Percentiles rank a stretch among this genome's conserved stretches.
These are phyloP conservation scores for Chrysocyon brachyurus DNA, from an alignment of 2,797 vertebrate genomes.

Conservation along the genomic window DNA sequence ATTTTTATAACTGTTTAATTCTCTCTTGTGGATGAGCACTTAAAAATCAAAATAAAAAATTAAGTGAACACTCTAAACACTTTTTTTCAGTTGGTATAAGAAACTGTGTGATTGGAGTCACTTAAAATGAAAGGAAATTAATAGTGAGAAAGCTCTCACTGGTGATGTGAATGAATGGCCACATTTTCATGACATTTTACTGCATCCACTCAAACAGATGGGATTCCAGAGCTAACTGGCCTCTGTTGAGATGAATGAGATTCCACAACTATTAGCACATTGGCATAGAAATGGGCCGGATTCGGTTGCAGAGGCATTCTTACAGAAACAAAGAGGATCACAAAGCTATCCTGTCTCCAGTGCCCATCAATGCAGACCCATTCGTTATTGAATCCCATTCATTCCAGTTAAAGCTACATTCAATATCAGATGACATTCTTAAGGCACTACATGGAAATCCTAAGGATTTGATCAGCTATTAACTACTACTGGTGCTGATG, in stretches of 20 bases:
- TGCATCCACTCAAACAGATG: constrained; percentile 81
- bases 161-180: constrained; percentile 66
- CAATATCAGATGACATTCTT: constrained; percentile 61
- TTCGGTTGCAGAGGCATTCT: constrained; percentile 79
- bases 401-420: constrained; percentile 75
- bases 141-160: constrained; percentile 69
- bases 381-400: constrained; percentile 76
- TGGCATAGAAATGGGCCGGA: constrained; percentile 80
- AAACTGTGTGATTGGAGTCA: constrained; percentile 45
- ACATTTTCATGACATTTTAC: constrained; percentile 80
- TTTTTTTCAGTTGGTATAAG: background rate
- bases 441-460: constrained; percentile 65
- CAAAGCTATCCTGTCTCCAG: constrained; percentile 78
- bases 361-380: constrained; percentile 70
- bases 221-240: constrained; percentile 80
- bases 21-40: constrained; percentile 47
- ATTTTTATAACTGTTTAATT: constrained; percentile 43
- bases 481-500: constrained; percentile 72
- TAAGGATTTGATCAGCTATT: constrained; percentile 74
- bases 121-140: constrained; percentile 73
- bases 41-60: constrained; percentile 67
- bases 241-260: constrained; percentile 84
- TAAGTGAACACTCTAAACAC: constrained; percentile 54
- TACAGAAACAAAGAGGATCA: constrained; percentile 81
- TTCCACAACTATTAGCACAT: constrained; percentile 83